Evolutionary conservation across 2,797 vertebrate species (phyloP).

Genomic region (Sebastes jordani): DNA sequence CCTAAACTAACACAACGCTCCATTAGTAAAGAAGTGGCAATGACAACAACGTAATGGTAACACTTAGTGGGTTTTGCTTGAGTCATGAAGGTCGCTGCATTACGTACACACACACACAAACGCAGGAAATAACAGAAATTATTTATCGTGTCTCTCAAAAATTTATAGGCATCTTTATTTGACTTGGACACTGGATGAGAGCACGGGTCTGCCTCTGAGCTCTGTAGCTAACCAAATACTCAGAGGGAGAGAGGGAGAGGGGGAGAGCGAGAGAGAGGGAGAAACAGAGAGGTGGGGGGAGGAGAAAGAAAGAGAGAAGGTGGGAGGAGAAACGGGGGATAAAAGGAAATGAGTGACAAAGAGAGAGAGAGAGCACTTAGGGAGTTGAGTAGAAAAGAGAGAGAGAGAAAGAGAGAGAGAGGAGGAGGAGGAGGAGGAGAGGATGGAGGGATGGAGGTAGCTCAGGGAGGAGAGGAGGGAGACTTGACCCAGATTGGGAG

Average conservation of each 20-base stretch:
- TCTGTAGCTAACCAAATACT: slow-evolving; percentile 73
- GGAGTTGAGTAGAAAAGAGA: slow-evolving; percentile 37
- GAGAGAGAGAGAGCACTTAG: slow-evolving; percentile 24
- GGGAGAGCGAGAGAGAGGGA: slow-evolving; percentile 8
- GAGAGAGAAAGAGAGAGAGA: slow-evolving; percentile 1
- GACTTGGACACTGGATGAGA: slow-evolving; percentile 72
- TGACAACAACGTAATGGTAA: slow-evolving; percentile 16
- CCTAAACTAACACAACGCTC: slow-evolving; percentile 6
- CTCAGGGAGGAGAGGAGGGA: slow-evolving; percentile 75
- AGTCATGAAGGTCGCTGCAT: slow-evolving; percentile 11
- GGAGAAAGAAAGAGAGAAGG: slow-evolving; percentile 27
- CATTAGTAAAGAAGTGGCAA: slow-evolving; percentile 14
- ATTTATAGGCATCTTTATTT: slow-evolving; percentile 77
- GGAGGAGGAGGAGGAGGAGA: slow-evolving; percentile 25
- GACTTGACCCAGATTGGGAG: slow-evolving; percentile 82
- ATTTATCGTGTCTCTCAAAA: slow-evolving; percentile 73
- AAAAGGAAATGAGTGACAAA: slow-evolving; percentile 36
- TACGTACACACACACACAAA: not conserved
- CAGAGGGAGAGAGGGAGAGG: slow-evolving; percentile 25
- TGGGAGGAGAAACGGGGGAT: slow-evolving; percentile 35
- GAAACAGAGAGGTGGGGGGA: slow-evolving; percentile 23
- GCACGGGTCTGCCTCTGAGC: slow-evolving; percentile 63
- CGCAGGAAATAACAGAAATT: slow-evolving; percentile 58
- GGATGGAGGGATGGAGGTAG: slow-evolving; percentile 73
- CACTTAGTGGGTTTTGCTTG: slow-evolving; percentile 2